Base-by-base conservation (phyloP, 2,888 invertebrate species). In the Thelaira solivaga region DNA sequence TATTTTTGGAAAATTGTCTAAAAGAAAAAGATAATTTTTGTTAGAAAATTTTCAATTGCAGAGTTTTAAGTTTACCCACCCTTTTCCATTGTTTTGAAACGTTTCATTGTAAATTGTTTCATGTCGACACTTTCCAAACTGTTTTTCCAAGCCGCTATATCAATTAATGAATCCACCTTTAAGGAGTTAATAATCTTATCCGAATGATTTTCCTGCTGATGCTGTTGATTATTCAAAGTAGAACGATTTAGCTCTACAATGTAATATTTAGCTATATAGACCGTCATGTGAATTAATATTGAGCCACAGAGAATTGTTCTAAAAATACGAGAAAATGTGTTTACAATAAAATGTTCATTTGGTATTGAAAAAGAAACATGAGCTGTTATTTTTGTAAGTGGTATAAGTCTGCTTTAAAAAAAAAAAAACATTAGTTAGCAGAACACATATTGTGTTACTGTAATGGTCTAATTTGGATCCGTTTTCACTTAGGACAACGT, bases 271-370 rank as follows among this genome's bases (percentile, higher is more conserved):
- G 78, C 36, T 29, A 80, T 61, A 45, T 55, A 80, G 5, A 80
- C 74, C 16, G 80, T 78, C 36, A 78, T 39, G 47, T 81, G 80
- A 16, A 80, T 64, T 20, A 81, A 64, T 10, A 81, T 11, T 0
- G 80, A 68, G 6, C 75, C 76, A 31, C 69, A 80, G 2, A 74
- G 8, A 20, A 81, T 80, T 59, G 45, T 76, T 26, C 81, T 81
- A 31, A 20, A 74, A 78, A 4, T 1, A 1, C 7, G n/a, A n/a
- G n/a, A n/a, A n/a, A n/a, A n/a, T n/a, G n/a, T n/a, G n/a, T n/a
- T n/a, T n/a, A n/a, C n/a, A n/a, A n/a, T n/a, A n/a, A n/a, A n/a
- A n/a, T n/a, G n/a, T n/a, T n/a, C n/a, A n/a, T n/a, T n/a, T n/a
- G n/a, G n/a, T n/a, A n/a, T n/a, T n/a, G n/a, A n/a, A n/a, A n/a